phyloP scores from a whole-genome alignment of 2,797 vertebrate species.

The Lepus oiostolus region DNA sequence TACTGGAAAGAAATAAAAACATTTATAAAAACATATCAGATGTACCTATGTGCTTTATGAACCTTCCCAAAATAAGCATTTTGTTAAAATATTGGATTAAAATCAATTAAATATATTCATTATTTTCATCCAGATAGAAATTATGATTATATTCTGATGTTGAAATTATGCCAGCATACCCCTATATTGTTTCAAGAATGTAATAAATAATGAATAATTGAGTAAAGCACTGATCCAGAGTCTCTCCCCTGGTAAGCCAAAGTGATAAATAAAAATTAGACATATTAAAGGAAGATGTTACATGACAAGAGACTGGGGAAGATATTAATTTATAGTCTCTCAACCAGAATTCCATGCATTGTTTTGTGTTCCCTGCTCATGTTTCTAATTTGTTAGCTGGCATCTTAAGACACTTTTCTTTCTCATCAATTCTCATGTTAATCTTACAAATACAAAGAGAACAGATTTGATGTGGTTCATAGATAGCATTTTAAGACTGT shows the following conservation, averaged over 20 bases:
- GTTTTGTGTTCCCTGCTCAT: not conserved
- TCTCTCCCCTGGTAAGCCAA: not conserved
- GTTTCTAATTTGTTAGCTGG: not conserved
- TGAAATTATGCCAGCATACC: not conserved
- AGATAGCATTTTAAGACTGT: no score
- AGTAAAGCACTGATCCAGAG: not conserved
- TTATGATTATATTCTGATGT: not conserved
- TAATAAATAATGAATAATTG: not conserved
- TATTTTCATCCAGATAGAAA: not conserved
- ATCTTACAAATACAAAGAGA: no score
- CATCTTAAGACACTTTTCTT: not conserved
- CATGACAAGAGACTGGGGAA: not conserved
- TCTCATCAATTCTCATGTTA: no score
- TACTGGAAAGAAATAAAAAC: not conserved
- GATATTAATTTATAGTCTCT: not conserved
- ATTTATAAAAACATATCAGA: not conserved
- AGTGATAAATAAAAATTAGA: not conserved
- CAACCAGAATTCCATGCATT: not conserved
- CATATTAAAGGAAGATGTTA: not conserved
- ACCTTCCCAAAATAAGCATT: not conserved
- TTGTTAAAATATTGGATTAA: conserved; percentile 24
- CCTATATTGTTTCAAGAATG: not conserved
- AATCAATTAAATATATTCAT: not conserved
- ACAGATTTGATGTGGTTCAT: no score
- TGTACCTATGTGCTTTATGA: not conserved